These are phyloP conservation scores for Adineta ricciae DNA, from an alignment of 2,888 invertebrate species.

Conservation along the genomic window DNA sequence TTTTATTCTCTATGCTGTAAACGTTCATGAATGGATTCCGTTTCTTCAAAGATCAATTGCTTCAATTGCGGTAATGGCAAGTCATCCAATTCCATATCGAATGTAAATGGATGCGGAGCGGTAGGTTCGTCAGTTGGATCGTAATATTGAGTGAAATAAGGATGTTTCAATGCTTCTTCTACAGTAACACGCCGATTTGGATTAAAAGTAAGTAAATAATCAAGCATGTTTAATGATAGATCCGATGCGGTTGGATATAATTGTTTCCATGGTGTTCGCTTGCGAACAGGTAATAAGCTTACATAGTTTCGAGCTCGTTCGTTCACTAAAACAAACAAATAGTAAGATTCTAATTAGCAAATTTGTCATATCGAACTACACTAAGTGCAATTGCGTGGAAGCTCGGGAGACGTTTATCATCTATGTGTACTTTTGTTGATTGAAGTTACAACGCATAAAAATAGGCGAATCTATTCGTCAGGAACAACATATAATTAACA, in stretches of 20 bases:
- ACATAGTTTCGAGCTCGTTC: constrained; percentile 84
- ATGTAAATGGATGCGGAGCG: constrained; percentile 91
- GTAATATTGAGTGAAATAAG: constrained; percentile 98
- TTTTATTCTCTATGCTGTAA: not conserved
- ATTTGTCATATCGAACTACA: too few relatives aligned
- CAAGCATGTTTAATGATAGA: constrained; percentile 80
- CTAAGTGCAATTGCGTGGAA: too few relatives aligned
- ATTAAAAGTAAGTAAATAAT: constrained; percentile 98
- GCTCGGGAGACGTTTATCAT: too few relatives aligned
- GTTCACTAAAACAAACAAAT: too few relatives aligned
- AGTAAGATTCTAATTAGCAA: too few relatives aligned
- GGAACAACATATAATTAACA: too few relatives aligned
- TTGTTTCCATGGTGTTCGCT: constrained; percentile 86
- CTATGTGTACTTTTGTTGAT: too few relatives aligned
- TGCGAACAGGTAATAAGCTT: constrained; percentile 89
- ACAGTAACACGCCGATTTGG: constrained; percentile 88
- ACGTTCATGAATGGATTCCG: constrained; percentile 47
- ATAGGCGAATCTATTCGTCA: too few relatives aligned
- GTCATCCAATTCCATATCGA: constrained; percentile 96
- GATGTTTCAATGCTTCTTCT: constrained; percentile 92
- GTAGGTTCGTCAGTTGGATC: constrained; percentile 99
- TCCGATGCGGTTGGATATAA: constrained; percentile 61
- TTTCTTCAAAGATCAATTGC: constrained; percentile 88
- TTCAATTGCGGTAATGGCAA: constrained; percentile 92
- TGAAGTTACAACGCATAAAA: too few relatives aligned